Evolutionary conservation across 2,113 vertebrate genomes (phyloP).

Genomic region (Lucifuga dentata): DNA sequence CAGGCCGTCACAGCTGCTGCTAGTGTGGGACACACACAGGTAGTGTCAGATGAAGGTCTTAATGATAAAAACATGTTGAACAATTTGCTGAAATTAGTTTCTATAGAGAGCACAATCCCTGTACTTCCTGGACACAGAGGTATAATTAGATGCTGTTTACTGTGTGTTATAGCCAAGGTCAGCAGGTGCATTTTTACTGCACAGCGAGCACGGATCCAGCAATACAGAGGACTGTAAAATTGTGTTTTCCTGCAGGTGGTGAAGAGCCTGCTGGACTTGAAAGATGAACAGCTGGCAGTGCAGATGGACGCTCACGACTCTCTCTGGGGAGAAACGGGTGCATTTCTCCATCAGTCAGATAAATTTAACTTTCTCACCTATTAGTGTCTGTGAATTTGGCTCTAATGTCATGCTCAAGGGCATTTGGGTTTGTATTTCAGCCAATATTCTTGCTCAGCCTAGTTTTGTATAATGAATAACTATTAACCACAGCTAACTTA

Average conservation of each 20-base stretch:
- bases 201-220: constrained; percentile 22
- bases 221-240: constrained; percentile 54
- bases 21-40: constrained; percentile 93
- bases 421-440: constrained; percentile 31
- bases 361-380: constrained; percentile 70
- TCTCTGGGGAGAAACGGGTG: constrained; percentile 99
- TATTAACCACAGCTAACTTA: constrained; percentile 6
- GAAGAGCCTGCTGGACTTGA: constrained; percentile 86
- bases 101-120: background rate
- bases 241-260: constrained; percentile 87
- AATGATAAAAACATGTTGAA: constrained; percentile 1
- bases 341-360: constrained; percentile 65
- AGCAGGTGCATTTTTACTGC: constrained; percentile 25
- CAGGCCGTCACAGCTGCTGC: constrained; percentile 90
- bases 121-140: constrained; percentile 17
- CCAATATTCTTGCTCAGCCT: background rate
- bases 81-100: constrained; percentile 18
- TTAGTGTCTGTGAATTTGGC: constrained; percentile 56
- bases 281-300: constrained; percentile 84
- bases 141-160: constrained; percentile 33
- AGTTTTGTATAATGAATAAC: constrained; percentile 23
- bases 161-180: constrained; percentile 42
- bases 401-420: constrained; percentile 40
- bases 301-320: constrained; percentile 92
- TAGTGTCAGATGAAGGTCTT: constrained; percentile 58